Evolutionary conservation across 2,797 vertebrate species (phyloP).

Genomic region (Rhinichthys osculus): DNA sequence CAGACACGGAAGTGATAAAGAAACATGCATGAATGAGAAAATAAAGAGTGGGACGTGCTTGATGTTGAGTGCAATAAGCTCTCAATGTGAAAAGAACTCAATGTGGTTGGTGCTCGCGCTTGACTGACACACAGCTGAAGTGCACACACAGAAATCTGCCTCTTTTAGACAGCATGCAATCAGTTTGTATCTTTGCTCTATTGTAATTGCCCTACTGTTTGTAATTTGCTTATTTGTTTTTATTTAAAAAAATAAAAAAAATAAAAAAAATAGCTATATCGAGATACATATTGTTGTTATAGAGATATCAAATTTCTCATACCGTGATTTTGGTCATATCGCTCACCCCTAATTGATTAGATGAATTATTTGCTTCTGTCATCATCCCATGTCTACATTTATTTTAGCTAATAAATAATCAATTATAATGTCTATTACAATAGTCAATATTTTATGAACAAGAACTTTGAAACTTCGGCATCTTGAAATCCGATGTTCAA

Average conservation of each 20-base stretch:
- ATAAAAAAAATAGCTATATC: too few species aligned
- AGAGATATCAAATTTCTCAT: too few species aligned
- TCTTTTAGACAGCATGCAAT: not conserved
- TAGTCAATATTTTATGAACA: too few species aligned
- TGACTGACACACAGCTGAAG: too few species aligned
- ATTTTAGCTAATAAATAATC: not conserved
- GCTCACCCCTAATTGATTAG: not conserved
- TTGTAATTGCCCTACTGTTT: too few species aligned
- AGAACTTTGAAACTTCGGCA: not conserved
- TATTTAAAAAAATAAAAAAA: too few species aligned
- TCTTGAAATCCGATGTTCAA: not conserved
- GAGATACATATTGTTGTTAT: too few species aligned
- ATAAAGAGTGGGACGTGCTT: not conserved
- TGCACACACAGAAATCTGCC: not conserved
- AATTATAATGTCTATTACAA: not conserved
- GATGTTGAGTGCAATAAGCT: not conserved
- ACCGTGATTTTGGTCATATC: too few species aligned
- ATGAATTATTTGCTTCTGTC: not conserved
- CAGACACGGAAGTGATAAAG: not conserved
- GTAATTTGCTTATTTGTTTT: too few species aligned
- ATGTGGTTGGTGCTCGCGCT: not conserved
- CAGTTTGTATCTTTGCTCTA: too few species aligned
- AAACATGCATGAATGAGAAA: not conserved
- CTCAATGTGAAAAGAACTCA: not conserved
- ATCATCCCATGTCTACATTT: not conserved